Base-by-base conservation (phyloP, 1,140 invertebrate species). In the Trachymyrmex cornetzi region DNA sequence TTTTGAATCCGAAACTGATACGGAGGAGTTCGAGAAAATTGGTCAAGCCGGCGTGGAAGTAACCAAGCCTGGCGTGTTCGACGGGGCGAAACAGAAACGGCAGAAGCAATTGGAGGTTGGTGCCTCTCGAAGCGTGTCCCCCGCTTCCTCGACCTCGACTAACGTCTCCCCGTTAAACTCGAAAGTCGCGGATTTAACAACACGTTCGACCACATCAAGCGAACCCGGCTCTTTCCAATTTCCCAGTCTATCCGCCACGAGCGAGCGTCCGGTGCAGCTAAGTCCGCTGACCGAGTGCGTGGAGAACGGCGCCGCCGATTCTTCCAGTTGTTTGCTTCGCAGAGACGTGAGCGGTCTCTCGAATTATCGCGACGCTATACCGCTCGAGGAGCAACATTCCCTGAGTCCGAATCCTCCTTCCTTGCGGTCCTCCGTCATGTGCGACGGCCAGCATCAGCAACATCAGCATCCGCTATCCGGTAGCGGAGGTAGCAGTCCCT, bases 1-100 rank as follows among this genome's bases (percentile, higher is more conserved):
- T 67, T 97, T 97, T 89, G 97, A 98, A 92, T 98, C 97, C 6
- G 97, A 98, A 95, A 97, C 97, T 0, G 97, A 98, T 90, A 97
- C 97, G 0, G 97, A 98, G 93, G 98, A 98, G 88, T 98, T 98
- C 94, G 98, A 98, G 93, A 98, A 97, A 92, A 96, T 98, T 24
- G 96, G 96, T 22, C 97, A 97, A 91, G 96, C 96, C 86, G 80
- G 80, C 14, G 55, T 74, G 69, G 95, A 95, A 22, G 96, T 97
- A 55, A 93, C 95, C 24, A 95, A 96, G 81, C 89, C 93, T 12
- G 91, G 85, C 7, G 93, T 91, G 0, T 94, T 92, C 86, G 94
- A 95, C 55, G 87, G 91, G 48, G 71, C 84, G 19, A 92, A 93
- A 85, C 92, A 93, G 82, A 92, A 88, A 77, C 92, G 89, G 27